Evolutionary conservation across 2,113 vertebrate genomes (phyloP).

Genomic region (Acrocephalus kingi): DNA sequence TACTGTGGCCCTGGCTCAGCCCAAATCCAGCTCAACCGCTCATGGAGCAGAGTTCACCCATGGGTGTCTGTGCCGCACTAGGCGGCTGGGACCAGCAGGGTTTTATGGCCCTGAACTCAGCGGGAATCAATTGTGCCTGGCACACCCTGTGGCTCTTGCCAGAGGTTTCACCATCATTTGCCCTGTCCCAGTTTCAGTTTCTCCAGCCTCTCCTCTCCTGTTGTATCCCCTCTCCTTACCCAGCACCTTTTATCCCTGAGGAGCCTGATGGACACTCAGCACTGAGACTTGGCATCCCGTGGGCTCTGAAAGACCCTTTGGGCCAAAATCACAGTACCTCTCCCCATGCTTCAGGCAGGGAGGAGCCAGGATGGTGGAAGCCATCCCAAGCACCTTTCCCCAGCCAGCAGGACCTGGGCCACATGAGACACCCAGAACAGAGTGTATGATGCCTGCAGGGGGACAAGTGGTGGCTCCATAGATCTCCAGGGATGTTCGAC

Average conservation of each 20-base stretch:
- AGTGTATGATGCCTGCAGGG: accelerated
- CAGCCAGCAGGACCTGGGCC: accelerated
- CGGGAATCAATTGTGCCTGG: not conserved
- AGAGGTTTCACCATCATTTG: not conserved
- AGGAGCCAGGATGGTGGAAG: accelerated
- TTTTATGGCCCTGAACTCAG: not conserved
- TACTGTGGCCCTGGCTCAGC: not conserved
- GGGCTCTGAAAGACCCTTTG: not conserved
- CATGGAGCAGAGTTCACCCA: not conserved
- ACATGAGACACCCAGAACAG: not conserved
- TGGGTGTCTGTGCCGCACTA: accelerated
- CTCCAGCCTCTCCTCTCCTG: not conserved
- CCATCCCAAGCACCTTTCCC: not conserved
- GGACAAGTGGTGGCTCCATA: accelerated
- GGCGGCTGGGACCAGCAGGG: accelerated
- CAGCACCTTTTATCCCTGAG: not conserved
- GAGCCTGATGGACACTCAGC: not conserved
- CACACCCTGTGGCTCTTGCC: not conserved
- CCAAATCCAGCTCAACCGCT: not conserved
- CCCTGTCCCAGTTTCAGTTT: not conserved
- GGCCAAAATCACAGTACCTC: not conserved
- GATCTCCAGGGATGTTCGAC: not conserved
- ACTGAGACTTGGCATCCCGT: not conserved
- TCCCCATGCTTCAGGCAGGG: not conserved
- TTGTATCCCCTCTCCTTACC: not conserved